phyloP scores from a whole-genome alignment of 2,797 vertebrate species.

The Aphelocoma californica region DNA sequence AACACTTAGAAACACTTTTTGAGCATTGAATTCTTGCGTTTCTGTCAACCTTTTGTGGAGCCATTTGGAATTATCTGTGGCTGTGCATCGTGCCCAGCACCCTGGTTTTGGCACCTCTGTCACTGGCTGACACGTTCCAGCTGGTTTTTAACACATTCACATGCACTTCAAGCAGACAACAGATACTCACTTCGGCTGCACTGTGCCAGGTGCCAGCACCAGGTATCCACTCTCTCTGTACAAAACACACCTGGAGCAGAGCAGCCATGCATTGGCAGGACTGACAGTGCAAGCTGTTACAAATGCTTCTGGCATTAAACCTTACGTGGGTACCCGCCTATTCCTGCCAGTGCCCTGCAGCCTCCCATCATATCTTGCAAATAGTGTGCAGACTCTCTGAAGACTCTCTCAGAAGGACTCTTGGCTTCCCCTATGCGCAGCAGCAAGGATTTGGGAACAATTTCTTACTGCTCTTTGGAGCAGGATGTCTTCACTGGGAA shows the following conservation, averaged over 20 bases:
- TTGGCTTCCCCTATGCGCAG: neutral
- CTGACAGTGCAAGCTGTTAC: constrained; percentile 45
- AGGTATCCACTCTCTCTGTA: neutral
- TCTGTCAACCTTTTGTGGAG: neutral
- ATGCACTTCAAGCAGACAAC: neutral
- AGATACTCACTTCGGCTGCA: neutral
- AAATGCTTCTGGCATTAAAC: constrained; percentile 35
- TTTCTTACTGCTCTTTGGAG: neutral
- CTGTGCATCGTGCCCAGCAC: neutral
- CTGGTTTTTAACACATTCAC: neutral
- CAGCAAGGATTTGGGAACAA: neutral
- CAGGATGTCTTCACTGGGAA: neutral
- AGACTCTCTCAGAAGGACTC: constrained; percentile 6
- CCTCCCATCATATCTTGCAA: constrained; percentile 32
- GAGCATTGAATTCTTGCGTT: neutral
- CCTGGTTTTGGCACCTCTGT: neutral
- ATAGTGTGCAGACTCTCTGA: neutral
- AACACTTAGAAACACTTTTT: neutral
- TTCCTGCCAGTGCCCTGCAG: constrained; percentile 57
- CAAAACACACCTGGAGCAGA: constrained; percentile 22
- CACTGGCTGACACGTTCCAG: neutral
- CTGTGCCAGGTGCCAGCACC: constrained; percentile 1
- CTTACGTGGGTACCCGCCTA: neutral
- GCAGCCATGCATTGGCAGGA: constrained; percentile 15
- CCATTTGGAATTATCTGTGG: neutral